phyloP scores from a whole-genome alignment of 2,797 vertebrate genomes.

The Coracias cyanogaster region DNA sequence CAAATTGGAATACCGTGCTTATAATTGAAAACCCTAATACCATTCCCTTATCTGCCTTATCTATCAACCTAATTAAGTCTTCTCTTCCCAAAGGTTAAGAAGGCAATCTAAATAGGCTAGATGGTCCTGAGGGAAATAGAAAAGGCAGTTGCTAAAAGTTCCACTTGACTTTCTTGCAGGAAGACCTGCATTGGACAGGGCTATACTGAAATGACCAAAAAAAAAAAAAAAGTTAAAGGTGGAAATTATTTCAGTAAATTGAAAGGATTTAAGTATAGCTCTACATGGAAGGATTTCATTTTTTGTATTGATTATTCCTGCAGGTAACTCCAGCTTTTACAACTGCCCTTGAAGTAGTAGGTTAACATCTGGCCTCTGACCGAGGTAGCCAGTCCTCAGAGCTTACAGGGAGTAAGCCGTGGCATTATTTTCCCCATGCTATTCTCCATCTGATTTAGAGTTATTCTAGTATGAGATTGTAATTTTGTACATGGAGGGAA shows the following conservation, averaged over 20 bases:
- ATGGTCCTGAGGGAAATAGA: not conserved
- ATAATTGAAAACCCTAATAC: slow-evolving; percentile 43
- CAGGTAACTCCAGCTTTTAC: not conserved
- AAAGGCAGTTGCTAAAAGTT: slow-evolving; percentile 21
- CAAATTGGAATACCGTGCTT: slow-evolving; percentile 9
- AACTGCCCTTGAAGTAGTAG: not conserved
- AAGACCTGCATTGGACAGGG: not conserved
- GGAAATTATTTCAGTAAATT: not conserved
- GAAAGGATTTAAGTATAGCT: not conserved
- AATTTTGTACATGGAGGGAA: not conserved
- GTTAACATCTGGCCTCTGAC: not conserved
- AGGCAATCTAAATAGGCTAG: slow-evolving; percentile 43
- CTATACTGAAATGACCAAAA: not conserved
- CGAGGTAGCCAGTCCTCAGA: not conserved
- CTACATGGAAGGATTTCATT: not conserved
- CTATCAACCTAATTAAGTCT: slow-evolving; percentile 58
- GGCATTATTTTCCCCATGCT: not conserved
- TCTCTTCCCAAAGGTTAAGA: slow-evolving; percentile 40
- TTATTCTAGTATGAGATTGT: not conserved
- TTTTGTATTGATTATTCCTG: not conserved
- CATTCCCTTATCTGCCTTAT: slow-evolving; percentile 31
- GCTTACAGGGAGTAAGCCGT: not conserved
- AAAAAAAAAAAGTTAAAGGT: not conserved
- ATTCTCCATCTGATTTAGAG: not conserved
- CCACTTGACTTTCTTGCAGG: not conserved